These are phyloP conservation scores for Augochlora pura DNA, from an alignment of 1,140 invertebrate species.

Conservation along the genomic window DNA sequence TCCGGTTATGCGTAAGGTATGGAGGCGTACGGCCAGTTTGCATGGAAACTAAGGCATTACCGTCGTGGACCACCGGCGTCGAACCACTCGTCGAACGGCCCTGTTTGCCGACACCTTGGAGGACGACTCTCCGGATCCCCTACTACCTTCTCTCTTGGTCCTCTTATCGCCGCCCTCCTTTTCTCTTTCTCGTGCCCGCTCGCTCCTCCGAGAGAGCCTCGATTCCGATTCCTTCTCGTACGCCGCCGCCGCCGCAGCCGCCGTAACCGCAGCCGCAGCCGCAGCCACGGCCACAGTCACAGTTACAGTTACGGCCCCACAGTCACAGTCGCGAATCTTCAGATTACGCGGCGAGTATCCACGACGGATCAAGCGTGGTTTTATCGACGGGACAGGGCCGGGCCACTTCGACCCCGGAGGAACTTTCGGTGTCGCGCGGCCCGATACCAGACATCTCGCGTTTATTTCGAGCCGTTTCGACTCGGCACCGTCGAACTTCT, in stretches of 20 bases:
- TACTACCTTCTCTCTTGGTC: conserved; percentile 46
- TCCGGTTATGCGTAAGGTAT: conserved; percentile 79
- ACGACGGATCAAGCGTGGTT: conserved; percentile 54
- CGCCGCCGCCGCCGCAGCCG: no score
- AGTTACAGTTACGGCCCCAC: no score
- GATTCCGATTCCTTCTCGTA: conserved; percentile 62
- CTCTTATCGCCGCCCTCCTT: conserved; percentile 31
- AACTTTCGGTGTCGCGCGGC: conserved; percentile 8
- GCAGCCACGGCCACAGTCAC: no score
- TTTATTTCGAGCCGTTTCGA: not conserved
- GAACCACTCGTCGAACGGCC: conserved; percentile 76
- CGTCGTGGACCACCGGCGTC: conserved; percentile 76
- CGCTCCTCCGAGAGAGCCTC: conserved; percentile 56
- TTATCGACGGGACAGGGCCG: conserved; percentile 58
- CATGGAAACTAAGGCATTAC: conserved; percentile 79
- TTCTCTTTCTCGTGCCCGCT: conserved; percentile 28
- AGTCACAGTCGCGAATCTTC: conserved; percentile 64
- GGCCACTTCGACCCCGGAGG: conserved; percentile 30
- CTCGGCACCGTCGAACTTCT: not conserved
- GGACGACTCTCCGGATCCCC: conserved; percentile 60
- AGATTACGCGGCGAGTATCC: conserved; percentile 68
- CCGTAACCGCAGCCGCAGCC: not conserved
- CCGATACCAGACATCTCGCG: not conserved
- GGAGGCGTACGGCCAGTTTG: conserved; percentile 77
- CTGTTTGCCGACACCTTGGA: conserved; percentile 76